Evolutionary conservation across 2,797 vertebrate species (phyloP).

Genomic region (Eulemur albifrons): DNA sequence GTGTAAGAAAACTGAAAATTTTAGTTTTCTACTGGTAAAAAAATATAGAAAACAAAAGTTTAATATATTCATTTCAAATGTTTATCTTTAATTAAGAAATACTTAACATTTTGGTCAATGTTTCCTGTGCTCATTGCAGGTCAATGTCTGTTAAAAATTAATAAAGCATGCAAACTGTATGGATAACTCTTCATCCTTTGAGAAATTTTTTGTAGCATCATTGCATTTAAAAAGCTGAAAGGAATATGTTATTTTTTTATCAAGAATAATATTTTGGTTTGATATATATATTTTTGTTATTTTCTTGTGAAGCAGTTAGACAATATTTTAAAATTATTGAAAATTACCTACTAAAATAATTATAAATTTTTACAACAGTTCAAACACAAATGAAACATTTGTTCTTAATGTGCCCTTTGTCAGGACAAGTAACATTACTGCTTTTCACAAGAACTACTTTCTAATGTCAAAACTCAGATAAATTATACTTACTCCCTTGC

Average conservation of each 20-base stretch:
- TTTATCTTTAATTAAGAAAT: not conserved
- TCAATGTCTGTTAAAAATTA: not conserved
- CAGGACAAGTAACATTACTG: not conserved
- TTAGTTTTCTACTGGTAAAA: not conserved
- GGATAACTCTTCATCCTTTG: not conserved
- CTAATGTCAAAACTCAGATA: not conserved
- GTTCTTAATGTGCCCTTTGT: not conserved
- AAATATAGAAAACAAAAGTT: not conserved
- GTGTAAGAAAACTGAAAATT: not conserved
- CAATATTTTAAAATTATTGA: not conserved
- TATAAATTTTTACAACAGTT: not conserved
- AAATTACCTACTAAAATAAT: not conserved
- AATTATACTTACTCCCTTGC: conserved; percentile 28
- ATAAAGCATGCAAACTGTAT: not conserved
- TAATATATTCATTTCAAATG: not conserved
- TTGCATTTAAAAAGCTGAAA: not conserved
- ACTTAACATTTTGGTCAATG: not conserved
- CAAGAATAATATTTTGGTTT: not conserved
- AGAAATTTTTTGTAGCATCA: not conserved
- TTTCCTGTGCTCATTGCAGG: not conserved
- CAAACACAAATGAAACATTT: not conserved
- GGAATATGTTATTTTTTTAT: not conserved
- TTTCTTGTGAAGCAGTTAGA: not conserved
- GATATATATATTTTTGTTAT: not conserved
- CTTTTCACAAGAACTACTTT: not conserved